Conservation (phyloP, 2,888 invertebrate genomes). For the Drosophila lutescens region DNA sequence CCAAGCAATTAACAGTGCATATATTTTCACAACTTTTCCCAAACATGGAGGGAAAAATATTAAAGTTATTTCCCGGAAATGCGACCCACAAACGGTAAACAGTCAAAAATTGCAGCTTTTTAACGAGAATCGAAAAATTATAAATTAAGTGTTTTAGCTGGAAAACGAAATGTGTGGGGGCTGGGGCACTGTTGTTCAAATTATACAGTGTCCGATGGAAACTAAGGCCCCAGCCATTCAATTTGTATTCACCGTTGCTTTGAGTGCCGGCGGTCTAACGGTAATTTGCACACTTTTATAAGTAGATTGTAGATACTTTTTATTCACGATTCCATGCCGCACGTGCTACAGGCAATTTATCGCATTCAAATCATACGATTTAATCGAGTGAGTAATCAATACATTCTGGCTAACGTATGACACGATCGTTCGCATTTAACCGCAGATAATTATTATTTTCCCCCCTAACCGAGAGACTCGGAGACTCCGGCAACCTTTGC, state of each 20-base stretch:
- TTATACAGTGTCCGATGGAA: constrained; percentile 12
- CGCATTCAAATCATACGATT: constrained; percentile 31
- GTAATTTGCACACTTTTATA: constrained; percentile 34
- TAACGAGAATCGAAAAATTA: constrained; percentile 44
- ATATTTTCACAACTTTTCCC: constrained; percentile 35
- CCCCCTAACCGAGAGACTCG: constrained; percentile 7
- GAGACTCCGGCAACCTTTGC: constrained; percentile 1
- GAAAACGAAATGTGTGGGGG: constrained; percentile 26
- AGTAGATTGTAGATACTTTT: constrained; percentile 13
- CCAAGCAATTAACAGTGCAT: constrained; percentile 57
- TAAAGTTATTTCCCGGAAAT: constrained; percentile 45
- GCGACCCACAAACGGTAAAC: constrained; percentile 32
- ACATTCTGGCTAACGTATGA: constrained; percentile 42
- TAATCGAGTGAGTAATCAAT: constrained; percentile 47
- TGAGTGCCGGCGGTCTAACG: constrained; percentile 14
- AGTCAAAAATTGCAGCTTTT: constrained; percentile 47
- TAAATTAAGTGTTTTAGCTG: constrained; percentile 40
- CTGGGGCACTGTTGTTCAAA: constrained; percentile 14
- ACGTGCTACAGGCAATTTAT: constrained; percentile 41
- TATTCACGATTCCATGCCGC: constrained; percentile 28
- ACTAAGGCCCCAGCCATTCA: constrained; percentile 18
- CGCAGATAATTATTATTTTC: constrained; percentile 36
- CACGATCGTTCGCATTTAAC: constrained; percentile 49
- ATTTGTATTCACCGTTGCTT: constrained; percentile 45
- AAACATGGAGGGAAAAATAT: constrained; percentile 20